Conservation (phyloP, 2,113 vertebrate genomes). For the Trochalopteron elliotii region DNA sequence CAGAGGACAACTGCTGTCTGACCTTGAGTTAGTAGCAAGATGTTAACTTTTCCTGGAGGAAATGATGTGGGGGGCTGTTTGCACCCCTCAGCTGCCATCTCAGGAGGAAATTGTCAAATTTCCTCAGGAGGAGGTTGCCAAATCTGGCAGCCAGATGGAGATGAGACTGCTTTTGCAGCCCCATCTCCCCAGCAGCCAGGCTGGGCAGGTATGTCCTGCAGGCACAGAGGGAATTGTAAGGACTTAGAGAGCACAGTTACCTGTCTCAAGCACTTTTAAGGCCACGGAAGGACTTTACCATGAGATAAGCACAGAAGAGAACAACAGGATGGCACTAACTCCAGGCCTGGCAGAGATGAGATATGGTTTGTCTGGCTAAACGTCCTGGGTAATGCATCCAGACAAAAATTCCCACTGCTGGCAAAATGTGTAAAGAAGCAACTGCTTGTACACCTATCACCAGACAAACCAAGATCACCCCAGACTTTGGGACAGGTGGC, state of each 20-base stretch:
- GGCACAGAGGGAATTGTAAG: background rate
- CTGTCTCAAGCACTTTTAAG: background rate
- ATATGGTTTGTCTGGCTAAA: background rate
- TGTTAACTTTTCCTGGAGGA: background rate
- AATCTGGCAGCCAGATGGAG: background rate
- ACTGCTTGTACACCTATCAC: rapidly evolving
- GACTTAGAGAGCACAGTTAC: background rate
- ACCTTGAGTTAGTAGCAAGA: background rate
- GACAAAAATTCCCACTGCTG: background rate
- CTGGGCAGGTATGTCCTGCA: background rate
- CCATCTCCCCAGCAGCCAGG: background rate
- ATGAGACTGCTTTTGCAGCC: background rate
- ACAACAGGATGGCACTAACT: background rate
- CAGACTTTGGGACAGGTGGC: background rate
- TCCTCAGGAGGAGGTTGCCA: background rate
- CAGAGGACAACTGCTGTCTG: background rate
- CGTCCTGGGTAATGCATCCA: background rate
- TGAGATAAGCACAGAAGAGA: background rate
- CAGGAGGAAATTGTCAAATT: background rate
- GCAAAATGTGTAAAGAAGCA: background rate
- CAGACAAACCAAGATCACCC: background rate
- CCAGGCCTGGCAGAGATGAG: background rate
- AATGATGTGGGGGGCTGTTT: background rate
- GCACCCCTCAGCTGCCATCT: background rate
- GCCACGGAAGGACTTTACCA: rapidly evolving